These are phyloP conservation scores for Anaspis maculata DNA, from an alignment of 2,888 invertebrate species.

Conservation along the genomic window DNA sequence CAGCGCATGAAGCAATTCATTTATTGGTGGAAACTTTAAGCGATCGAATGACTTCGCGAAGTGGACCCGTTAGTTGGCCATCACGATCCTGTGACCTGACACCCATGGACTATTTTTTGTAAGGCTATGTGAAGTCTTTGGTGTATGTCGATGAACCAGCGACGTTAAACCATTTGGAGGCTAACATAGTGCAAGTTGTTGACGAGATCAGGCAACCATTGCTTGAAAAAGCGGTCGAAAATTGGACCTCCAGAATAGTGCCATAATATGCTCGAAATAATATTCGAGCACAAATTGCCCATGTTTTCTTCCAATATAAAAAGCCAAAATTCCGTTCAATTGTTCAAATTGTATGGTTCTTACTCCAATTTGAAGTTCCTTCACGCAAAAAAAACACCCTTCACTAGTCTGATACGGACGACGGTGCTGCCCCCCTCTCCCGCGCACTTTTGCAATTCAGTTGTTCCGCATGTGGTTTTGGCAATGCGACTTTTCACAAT, in stretches of 20 bases:
- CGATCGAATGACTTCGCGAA: too few species aligned
- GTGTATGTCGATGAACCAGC: conserved; percentile 16
- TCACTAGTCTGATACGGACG: too few species aligned
- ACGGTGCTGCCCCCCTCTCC: too few species aligned
- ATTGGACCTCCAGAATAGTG: conserved; percentile 9
- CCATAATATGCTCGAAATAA: conserved; percentile 10
- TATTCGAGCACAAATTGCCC: conserved; percentile 10
- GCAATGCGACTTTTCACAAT: too few species aligned
- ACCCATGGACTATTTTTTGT: conserved; percentile 7
- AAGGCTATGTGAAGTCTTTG: conserved; percentile 14
- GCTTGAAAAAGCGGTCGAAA: conserved; percentile 1
- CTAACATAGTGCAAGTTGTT: conserved; percentile 5
- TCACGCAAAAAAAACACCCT: too few species aligned
- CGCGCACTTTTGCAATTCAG: too few species aligned
- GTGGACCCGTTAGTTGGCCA: conserved; percentile 20
- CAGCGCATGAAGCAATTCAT: too few species aligned
- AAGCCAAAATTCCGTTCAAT: too few species aligned
- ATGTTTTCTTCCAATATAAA: conserved; percentile 4
- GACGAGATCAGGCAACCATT: not conserved
- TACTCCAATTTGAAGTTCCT: too few species aligned
- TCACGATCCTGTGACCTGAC: conserved; percentile 14
- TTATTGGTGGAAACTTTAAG: too few species aligned
- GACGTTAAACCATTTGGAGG: conserved; percentile 12
- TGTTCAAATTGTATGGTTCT: too few species aligned
- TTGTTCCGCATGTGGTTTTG: too few species aligned